phyloP scores from a whole-genome alignment of 2,797 vertebrate species.

The Okamejei kenojei region DNA sequence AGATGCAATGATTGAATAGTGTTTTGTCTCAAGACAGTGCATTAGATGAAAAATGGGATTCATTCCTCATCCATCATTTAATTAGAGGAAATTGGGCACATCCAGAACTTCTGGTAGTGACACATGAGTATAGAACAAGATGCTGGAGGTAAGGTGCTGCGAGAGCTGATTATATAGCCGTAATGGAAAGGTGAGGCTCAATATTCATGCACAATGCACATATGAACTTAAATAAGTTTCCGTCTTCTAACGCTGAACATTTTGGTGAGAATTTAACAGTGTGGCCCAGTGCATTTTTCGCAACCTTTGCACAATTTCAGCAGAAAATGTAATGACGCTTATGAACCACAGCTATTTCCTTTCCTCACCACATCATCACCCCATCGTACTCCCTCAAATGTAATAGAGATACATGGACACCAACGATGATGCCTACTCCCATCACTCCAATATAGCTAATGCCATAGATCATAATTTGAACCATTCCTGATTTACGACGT shows the following conservation, averaged over 20 bases:
- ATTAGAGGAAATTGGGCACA: not conserved
- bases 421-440: not conserved
- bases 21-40: too few relatives aligned
- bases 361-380: not conserved
- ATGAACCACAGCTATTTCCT: not conserved
- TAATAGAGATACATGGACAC: not conserved
- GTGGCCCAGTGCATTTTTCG: not conserved
- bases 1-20: too few relatives aligned
- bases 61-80: not conserved
- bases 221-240: not conserved
- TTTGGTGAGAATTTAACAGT: not conserved
- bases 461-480: not conserved
- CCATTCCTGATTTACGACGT: not conserved
- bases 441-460: not conserved
- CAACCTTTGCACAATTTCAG: not conserved
- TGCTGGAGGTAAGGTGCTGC: too few relatives aligned
- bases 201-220: too few relatives aligned
- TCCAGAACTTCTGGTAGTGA: not conserved
- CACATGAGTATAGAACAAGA: too few relatives aligned
- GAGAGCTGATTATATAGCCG: too few relatives aligned
- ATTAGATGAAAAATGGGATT: too few relatives aligned
- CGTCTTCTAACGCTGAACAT: not conserved
- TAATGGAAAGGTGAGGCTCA: too few relatives aligned
- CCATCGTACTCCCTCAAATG: too few relatives aligned
- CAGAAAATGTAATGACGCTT: not conserved